Evolutionary conservation across 2,888 invertebrate genomes (phyloP).

Genomic region (Andrena minutula): DNA sequence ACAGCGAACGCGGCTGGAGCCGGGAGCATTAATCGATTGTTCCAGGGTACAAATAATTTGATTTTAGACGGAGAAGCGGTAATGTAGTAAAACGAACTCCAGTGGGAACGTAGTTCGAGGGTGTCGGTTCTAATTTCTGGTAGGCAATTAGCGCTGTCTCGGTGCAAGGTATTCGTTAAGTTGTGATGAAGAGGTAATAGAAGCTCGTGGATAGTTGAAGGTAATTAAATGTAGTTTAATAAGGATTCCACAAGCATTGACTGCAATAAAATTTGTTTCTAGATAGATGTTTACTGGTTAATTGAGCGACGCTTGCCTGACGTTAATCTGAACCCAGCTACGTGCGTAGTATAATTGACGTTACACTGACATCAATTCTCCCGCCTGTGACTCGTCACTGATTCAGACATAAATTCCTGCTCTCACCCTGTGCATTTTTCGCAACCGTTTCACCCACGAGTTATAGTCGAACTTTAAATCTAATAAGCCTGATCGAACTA

Average conservation of each 20-base stretch:
- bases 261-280: neutral
- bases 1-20: conserved; percentile 10
- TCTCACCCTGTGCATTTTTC: neutral
- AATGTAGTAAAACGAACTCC: neutral
- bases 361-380: neutral
- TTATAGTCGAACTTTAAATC: neutral
- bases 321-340: neutral
- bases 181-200: neutral
- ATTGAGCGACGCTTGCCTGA: neutral
- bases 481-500: no score
- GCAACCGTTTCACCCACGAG: neutral
- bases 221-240: neutral
- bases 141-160: neutral
- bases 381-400: neutral
- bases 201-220: no score
- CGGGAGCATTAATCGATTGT: conserved; percentile 45
- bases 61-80: neutral
- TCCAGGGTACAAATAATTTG: conserved; percentile 5
- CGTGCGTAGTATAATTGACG: neutral
- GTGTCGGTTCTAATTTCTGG: neutral
- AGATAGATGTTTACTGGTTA: neutral
- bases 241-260: neutral
- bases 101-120: neutral
- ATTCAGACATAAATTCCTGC: neutral
- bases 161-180: neutral